A percentile compares a stretch with the other conserved stretches of the same genome.
These are phyloP conservation scores for Drosophila athabasca DNA, from an alignment of 1,140 invertebrate genomes.

Conservation along the genomic window DNA sequence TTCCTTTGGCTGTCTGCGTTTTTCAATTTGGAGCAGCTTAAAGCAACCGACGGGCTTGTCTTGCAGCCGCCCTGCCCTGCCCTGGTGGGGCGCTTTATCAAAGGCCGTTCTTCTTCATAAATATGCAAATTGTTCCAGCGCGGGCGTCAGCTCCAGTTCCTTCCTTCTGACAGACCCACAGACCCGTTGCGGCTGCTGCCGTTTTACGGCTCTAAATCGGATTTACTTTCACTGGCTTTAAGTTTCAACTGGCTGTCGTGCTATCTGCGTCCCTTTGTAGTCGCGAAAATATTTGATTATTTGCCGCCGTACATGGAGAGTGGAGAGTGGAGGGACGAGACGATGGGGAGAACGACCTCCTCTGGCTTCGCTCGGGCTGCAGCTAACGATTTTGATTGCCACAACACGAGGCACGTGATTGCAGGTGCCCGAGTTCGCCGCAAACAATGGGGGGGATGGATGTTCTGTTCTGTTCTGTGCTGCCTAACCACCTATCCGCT, in stretches of 20 bases:
- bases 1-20: slow-evolving; percentile 59
- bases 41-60: slow-evolving; percentile 56
- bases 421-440: slow-evolving; percentile 46
- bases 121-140: slow-evolving; percentile 71
- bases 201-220: slow-evolving; percentile 46
- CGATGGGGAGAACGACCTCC: no score
- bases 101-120: slow-evolving; percentile 78
- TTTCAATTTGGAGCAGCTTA: slow-evolving; percentile 79
- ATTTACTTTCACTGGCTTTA: slow-evolving; percentile 55
- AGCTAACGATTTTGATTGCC: slow-evolving; percentile 77
- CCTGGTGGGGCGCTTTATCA: slow-evolving; percentile 34
- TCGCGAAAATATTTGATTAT: slow-evolving; percentile 71
- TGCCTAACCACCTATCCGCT: slow-evolving; percentile 17
- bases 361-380: slow-evolving; percentile 20
- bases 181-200: slow-evolving; percentile 31
- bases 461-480: slow-evolving; percentile 14
- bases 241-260: slow-evolving; percentile 34
- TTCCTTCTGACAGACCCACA: slow-evolving; percentile 6
- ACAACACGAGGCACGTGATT: slow-evolving; percentile 65
- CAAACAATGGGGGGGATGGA: slow-evolving; percentile 54
- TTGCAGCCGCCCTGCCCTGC: slow-evolving; percentile 30
- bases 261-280: slow-evolving; percentile 33
- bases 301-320: slow-evolving; percentile 23
- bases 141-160: slow-evolving; percentile 16
- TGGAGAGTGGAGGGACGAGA: background rate